Evolutionary conservation across 1,140 invertebrate species (phyloP), one percentile per base, ranked within the genome.

Genomic region (Cecropterus lyciades): DNA sequence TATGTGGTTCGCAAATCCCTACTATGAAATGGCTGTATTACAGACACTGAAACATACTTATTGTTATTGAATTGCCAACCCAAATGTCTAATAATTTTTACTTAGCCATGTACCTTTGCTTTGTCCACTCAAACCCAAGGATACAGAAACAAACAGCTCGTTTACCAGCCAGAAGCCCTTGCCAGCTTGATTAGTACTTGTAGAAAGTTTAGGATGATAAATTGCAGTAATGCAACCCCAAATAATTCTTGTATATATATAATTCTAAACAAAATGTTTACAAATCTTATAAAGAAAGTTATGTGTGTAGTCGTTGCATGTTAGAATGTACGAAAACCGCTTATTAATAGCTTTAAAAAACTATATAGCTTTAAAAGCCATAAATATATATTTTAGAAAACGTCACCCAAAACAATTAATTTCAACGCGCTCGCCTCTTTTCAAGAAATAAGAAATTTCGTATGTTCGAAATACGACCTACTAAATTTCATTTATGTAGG

Each of bases 401-500:
- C 10, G 30, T 33, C n/a, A n/a, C n/a, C n/a, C 7, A 40, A 40
- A 40, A n/a, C 11, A 40, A n/a, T 40, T 40, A n/a, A 9, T 40
- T 4, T 40, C n/a, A 33, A 2, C 37, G 37, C n/a, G n/a, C 5
- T 40, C 30, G 30, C 10, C 37, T 40, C 11, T 40, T 40, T 40
- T n/a, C 37, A 40, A 40, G 37, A 13, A n/a, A n/a, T n/a, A 40
- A 40, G 6, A n/a, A 40, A 40, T 33, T 33, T 13, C 1, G 37
- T 40, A n/a, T 40, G 37, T 40, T 40, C 14, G 43, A 16, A 45
- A 53, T 15, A 15, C 9, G 51, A 30, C 5, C 14, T 53, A n/a
- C 7, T 33, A 53, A 53, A 33, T 53, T 33, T 53, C 30, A 51
- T 51, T 51, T 51, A 51, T 27, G 17, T 53, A 53, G 27, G 51